Base-by-base conservation (phyloP, 2,888 invertebrate genomes). In the Melipona beecheii region DNA sequence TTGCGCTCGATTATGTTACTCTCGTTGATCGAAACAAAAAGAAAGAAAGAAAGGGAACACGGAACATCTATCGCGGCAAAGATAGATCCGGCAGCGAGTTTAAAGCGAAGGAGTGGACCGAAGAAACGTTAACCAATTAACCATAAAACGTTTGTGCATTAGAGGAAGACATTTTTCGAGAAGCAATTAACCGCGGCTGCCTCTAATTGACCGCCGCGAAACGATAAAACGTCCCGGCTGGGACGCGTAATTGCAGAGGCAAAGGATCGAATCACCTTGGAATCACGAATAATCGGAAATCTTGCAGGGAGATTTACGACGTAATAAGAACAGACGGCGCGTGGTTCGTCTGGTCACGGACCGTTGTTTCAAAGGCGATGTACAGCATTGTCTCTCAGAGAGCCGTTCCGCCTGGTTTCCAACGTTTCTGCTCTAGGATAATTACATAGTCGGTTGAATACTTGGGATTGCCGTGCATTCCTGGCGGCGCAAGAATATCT, bases 391-490 rank as follows among this genome's bases (percentile, higher is more conserved):
- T 78, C 64, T 76, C n/a, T 76, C n/a, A 24, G 52, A 24, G 52
- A 64, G 69, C 69, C 58, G 24, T 49, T 62, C 43, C 52, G 62
- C 13, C 27, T 49, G 49, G 21, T 31, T 43, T 49, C 56, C 60
- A 66, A 17, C 31, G 24, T n/a, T 17, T 54, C 52, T 65, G n/a
- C n/a, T n/a, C 54, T 50, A 76, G 24, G 60, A 56, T 81, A 83
- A 89, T 85, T 81, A 83, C 75, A 78, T 52, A 64, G 31, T 65
- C 31, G 0, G 31, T 43, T 15, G 66, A 43, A 49, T 27, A 19
- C 27, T 60, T 60, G 24, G 19, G 31, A 60, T 60, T 27, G 24
- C 19, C 27, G 6, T 21, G 13, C 15, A 65, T 65, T 65, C 31
- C 13, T 21, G 15, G 65, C 13, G 21, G 21, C 21, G n/a, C 36